Evolutionary conservation across 2,113 vertebrate species (phyloP).

Genomic region (Esox niger): DNA sequence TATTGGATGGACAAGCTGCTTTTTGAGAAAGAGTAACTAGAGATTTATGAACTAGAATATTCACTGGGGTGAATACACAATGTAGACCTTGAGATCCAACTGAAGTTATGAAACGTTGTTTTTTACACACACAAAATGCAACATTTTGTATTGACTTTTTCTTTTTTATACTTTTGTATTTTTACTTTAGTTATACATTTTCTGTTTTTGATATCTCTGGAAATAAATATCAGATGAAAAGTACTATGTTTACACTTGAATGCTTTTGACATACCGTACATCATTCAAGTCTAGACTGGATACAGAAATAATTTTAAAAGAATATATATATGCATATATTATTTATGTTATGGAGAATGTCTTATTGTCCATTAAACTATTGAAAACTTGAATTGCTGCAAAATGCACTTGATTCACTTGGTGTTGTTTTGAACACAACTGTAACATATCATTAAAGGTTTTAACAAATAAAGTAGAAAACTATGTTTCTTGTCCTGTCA

Average conservation of each 20-base stretch:
- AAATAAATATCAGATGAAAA: conserved; percentile 20
- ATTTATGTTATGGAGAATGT: conserved; percentile 29
- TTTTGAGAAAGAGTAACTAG: conserved; percentile 10
- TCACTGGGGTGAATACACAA: conserved; percentile 14
- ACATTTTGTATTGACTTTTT: conserved; percentile 42
- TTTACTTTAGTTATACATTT: conserved; percentile 29
- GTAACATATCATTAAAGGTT: conserved; percentile 40
- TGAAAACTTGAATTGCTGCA: conserved; percentile 53
- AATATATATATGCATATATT: conserved; percentile 7
- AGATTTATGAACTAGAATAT: not conserved
- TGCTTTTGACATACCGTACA: not conserved
- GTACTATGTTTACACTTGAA: conserved; percentile 31
- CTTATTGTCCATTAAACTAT: conserved; percentile 24
- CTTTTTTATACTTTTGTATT: conserved; percentile 58
- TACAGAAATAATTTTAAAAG: not conserved
- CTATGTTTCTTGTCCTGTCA: not conserved
- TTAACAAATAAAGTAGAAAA: conserved; percentile 53
- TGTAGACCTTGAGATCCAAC: conserved; percentile 17
- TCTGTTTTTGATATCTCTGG: conserved; percentile 37
- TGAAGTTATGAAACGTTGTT: conserved; percentile 41
- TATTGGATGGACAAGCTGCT: conserved; percentile 16
- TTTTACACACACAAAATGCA: conserved; percentile 40
- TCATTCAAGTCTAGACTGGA: conserved; percentile 19
- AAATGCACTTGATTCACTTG: conserved; percentile 31
- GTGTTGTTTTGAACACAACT: conserved; percentile 25